Conservation (phyloP, 2,113 vertebrate genomes). For the Pleuronectes platessa region DNA sequence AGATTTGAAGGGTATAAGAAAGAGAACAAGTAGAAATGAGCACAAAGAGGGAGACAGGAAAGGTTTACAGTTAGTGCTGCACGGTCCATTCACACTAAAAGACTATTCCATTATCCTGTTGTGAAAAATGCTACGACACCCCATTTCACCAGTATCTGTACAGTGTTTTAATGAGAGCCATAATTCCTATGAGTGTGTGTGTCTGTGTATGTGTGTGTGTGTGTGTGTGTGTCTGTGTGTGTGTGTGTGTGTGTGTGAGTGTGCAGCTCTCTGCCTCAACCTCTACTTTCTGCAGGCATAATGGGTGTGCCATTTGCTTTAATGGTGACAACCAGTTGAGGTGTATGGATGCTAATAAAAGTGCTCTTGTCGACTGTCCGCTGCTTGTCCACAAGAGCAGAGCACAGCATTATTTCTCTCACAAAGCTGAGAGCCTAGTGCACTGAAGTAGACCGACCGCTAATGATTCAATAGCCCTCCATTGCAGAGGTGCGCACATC, state of each 20-base stretch:
- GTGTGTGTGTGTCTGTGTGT: not conserved
- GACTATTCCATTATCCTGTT: not conserved
- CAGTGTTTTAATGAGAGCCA: not conserved
- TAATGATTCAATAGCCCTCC: not conserved
- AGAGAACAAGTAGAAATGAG: not conserved
- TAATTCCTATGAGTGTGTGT: not conserved
- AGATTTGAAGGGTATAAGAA: slow-evolving; percentile 16
- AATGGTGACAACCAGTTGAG: not conserved
- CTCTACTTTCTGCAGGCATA: not conserved
- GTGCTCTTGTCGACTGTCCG: not conserved
- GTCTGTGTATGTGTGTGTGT: not conserved
- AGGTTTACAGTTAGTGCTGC: not conserved
- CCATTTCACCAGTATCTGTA: not conserved
- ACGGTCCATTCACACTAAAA: not conserved
- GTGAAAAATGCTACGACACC: not conserved
- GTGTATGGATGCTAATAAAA: not conserved
- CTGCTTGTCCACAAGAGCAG: not conserved
- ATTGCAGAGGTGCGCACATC: not conserved
- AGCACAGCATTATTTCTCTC: not conserved
- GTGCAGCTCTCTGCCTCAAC: not conserved
- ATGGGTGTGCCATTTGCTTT: not conserved
- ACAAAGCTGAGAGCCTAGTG: not conserved
- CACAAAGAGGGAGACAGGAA: not conserved
- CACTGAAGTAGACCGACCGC: not conserved
- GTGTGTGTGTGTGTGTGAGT: not conserved